phyloP scores from a whole-genome alignment of 2,113 vertebrate species.

The Carassius auratus region DNA sequence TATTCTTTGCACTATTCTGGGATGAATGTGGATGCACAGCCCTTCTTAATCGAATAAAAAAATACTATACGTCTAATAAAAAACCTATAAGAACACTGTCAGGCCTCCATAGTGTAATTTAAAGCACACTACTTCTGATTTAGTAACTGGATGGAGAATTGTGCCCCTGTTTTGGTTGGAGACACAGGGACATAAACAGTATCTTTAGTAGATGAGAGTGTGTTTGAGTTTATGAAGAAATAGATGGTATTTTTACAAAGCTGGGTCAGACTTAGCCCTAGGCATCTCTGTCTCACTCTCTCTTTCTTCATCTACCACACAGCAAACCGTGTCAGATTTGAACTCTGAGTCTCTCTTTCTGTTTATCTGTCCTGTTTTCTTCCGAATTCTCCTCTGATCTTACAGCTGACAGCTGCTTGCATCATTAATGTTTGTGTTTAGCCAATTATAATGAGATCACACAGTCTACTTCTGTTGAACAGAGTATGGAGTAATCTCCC shows the following conservation, averaged over 20 bases:
- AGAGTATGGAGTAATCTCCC: background rate
- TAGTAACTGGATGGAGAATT: slow-evolving; percentile 34
- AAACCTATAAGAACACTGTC: background rate
- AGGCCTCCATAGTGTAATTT: slow-evolving; percentile 21
- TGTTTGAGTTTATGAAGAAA: slow-evolving; percentile 30
- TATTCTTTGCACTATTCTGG: slow-evolving; percentile 54
- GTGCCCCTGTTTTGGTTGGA: slow-evolving; percentile 41
- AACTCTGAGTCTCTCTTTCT: slow-evolving; percentile 16
- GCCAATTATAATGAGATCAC: background rate
- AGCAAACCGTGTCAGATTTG: slow-evolving; percentile 57
- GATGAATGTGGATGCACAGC: slow-evolving; percentile 27
- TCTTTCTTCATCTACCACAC: slow-evolving; percentile 52
- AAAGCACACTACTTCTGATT: slow-evolving; percentile 4
- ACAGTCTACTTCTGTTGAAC: background rate
- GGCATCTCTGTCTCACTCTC: slow-evolving; percentile 48
- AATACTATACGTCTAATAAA: too few relatives aligned
- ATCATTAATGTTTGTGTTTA: background rate
- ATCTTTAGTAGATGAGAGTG: slow-evolving; percentile 43
- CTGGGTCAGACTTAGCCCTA: slow-evolving; percentile 62
- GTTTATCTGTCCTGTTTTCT: slow-evolving; percentile 25
- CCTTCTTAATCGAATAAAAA: too few relatives aligned
- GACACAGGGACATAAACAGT: slow-evolving; percentile 52
- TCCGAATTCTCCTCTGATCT: background rate
- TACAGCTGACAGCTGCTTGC: background rate
- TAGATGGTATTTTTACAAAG: slow-evolving; percentile 60